Evolutionary conservation across 64 coral and sea anemone species (phyloP).

Genomic region (Trachythela sp.): DNA sequence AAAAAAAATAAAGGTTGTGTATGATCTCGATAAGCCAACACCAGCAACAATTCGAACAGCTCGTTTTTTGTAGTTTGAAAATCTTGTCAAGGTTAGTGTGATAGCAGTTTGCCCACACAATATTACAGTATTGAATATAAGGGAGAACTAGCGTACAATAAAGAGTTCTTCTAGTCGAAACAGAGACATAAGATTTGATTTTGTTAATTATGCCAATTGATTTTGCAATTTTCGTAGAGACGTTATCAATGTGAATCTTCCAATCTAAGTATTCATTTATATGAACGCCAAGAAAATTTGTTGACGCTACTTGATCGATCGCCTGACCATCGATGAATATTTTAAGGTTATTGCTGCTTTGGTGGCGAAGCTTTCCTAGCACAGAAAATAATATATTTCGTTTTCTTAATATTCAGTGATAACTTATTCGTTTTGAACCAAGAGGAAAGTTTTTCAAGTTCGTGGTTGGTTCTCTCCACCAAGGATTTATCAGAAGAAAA

Average conservation of each 20-base stretch:
- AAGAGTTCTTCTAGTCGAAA: not conserved
- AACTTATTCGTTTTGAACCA: not conserved
- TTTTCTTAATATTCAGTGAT: not conserved
- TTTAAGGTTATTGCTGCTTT: not conserved
- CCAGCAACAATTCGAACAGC: not conserved
- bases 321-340: not conserved
- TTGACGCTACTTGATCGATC: not conserved
- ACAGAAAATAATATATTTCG: not conserved
- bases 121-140: conserved; percentile 4
- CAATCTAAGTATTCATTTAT: not conserved
- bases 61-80: not conserved
- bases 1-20: not conserved
- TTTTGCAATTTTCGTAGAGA: not conserved
- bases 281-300: not conserved
- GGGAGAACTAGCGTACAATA: not conserved
- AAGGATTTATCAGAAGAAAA: not conserved
- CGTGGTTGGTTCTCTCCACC: not conserved
- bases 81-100: not conserved
- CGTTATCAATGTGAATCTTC: not conserved
- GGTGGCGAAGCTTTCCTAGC: not conserved
- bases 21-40: not conserved
- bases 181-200: not conserved
- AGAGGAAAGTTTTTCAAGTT: not conserved
- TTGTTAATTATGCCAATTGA: not conserved
- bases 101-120: not conserved